Percentiles rank a stretch among this genome's conserved stretches.
These are phyloP conservation scores for Micrasema longulum DNA, from an alignment of 1,140 invertebrate species.

Conservation along the genomic window DNA sequence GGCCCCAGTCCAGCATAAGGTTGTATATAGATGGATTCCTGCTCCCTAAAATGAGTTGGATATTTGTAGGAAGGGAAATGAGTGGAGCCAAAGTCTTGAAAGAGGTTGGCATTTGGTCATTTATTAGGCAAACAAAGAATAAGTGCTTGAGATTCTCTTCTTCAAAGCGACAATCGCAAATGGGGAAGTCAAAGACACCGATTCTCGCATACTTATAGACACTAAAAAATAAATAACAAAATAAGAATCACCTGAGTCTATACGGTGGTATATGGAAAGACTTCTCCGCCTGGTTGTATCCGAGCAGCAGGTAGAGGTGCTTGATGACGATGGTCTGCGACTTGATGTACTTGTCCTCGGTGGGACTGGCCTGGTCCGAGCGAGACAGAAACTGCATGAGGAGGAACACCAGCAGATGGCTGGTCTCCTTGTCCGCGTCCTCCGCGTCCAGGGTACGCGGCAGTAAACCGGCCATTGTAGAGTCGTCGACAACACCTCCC, in stretches of 20 bases:
- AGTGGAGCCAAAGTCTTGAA: no score
- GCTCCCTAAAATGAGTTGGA: no score
- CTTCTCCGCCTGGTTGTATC: slow-evolving; percentile 93
- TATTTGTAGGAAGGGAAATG: no score
- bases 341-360: slow-evolving; percentile 86
- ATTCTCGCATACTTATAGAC: no score
- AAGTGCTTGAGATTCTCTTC: no score
- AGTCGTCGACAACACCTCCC: slow-evolving; percentile 76
- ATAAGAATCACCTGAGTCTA: slow-evolving; percentile 86
- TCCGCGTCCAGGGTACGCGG: slow-evolving; percentile 91
- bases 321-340: slow-evolving; percentile 90
- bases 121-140: no score
- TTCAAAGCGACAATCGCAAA: no score
- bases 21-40: no score
- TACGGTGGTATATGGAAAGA: slow-evolving; percentile 91
- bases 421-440: slow-evolving; percentile 94
- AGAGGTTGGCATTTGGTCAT: no score
- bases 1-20: no score
- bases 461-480: slow-evolving; percentile 74
- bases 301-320: slow-evolving; percentile 93
- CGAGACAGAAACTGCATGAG: slow-evolving; percentile 94
- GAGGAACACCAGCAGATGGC: slow-evolving; percentile 94
- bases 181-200: no score
- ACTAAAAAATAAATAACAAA: no score
- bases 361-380: slow-evolving; percentile 79